Evolutionary conservation across 2,113 vertebrate genomes (phyloP).

Genomic region (Rousettus leschenaultii): DNA sequence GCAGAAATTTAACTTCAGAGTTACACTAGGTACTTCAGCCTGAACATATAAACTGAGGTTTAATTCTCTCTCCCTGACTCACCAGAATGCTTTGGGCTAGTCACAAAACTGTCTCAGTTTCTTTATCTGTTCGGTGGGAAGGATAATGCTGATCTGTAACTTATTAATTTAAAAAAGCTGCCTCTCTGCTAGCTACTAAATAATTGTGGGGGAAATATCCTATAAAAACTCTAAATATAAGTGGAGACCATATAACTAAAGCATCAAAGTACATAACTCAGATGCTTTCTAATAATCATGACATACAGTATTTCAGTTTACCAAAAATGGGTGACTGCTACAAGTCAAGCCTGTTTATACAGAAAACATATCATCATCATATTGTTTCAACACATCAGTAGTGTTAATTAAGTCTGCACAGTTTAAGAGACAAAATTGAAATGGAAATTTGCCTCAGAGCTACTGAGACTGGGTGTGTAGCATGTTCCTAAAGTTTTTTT

Average conservation of each 20-base stretch:
- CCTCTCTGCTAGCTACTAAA: neutral
- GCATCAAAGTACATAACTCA: slow-evolving; percentile 16
- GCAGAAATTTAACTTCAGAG: neutral
- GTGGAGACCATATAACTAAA: neutral
- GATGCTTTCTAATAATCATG: slow-evolving; percentile 55
- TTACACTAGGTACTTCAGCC: neutral
- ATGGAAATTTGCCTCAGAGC: slow-evolving; percentile 27
- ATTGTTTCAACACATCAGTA: neutral
- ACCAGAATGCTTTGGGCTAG: neutral
- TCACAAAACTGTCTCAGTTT: slow-evolving; percentile 51
- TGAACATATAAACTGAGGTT: neutral
- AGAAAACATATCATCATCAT: neutral
- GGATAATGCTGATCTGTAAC: slow-evolving; percentile 48
- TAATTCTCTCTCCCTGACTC: slow-evolving; percentile 41
- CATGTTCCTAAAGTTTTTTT: neutral
- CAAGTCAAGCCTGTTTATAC: neutral
- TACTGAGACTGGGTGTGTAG: neutral
- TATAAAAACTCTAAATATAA: slow-evolving; percentile 20
- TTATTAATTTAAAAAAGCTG: slow-evolving; percentile 28
- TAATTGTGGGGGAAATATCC: neutral
- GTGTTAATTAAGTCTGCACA: neutral
- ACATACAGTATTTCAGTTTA: neutral
- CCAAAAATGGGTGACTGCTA: neutral
- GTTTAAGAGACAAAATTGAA: slow-evolving; percentile 22
- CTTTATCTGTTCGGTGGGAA: slow-evolving; percentile 36